These are phyloP conservation scores for Bimastos eiseni DNA, from an alignment of 2,888 invertebrate species.

Conservation along the genomic window DNA sequence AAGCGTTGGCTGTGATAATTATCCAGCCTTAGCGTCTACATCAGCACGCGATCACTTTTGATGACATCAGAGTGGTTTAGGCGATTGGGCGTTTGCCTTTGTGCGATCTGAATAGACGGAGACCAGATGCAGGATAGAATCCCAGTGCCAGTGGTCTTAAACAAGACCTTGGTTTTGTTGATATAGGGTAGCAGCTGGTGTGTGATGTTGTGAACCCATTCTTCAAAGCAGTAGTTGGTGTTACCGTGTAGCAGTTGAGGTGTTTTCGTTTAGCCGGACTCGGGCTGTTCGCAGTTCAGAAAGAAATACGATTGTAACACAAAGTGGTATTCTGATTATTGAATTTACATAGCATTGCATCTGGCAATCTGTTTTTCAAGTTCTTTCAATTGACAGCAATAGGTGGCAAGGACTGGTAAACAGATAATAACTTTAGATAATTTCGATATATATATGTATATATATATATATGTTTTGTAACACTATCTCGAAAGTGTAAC, in stretches of 20 bases:
- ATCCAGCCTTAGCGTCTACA: not conserved
- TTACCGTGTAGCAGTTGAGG: not conserved
- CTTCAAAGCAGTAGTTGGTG: not conserved
- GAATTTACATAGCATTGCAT: no score
- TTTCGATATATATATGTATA: no score
- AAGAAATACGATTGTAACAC: not conserved
- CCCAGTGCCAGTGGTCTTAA: not conserved
- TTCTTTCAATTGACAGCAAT: no score
- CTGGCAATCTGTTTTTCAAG: no score
- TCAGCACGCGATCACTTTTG: not conserved
- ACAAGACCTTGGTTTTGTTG: not conserved
- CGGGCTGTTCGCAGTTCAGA: not conserved
- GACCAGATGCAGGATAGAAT: not conserved
- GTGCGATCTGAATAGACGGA: not conserved
- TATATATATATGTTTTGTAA: no score
- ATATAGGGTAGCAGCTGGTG: not conserved
- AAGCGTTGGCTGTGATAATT: not conserved
- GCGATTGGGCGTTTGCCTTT: not conserved
- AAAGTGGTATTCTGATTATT: not conserved
- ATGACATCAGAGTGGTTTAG: not conserved
- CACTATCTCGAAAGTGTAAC: no score
- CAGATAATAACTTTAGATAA: no score
- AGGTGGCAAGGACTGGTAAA: no score
- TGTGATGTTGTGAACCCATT: not conserved
- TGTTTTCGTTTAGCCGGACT: not conserved